Base-by-base conservation (phyloP, 2,797 vertebrate species). In the Otolemur crassicaudatus region DNA sequence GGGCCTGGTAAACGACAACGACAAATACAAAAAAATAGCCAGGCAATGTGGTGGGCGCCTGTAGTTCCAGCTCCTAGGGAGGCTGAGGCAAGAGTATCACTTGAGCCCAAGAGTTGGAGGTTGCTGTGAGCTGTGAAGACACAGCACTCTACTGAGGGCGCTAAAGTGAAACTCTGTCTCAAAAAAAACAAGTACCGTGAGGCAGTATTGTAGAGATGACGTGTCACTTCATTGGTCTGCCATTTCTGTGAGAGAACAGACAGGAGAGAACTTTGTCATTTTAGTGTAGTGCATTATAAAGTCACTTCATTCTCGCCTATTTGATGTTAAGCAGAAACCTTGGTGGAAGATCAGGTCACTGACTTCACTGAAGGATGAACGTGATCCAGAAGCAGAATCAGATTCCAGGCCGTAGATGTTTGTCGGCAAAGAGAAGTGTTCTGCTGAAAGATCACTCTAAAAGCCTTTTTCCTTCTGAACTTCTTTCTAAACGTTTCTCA, bases 281-380 rank as follows among this genome's bases (percentile, higher is more conserved):
- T 79, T 20, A 25, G 8, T 72, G 67, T 58, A 82, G 16, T 29
- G 27, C 31, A 1, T 60, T 46, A 8, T 12, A 9, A 56, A 83
- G 16, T 37, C 23, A 0, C 0, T 13, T 40, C 10, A 0, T 3
- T n/a, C n/a, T 82, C 4, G 12, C 20, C 40, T 46, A 5, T 43
- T 53, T 27, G 7, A 14, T 2, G 46, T 31, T 27, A 60, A 70
- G 13, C 12, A 29, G 43, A 13, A 29, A 23, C 12, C 37, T 7
- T 46, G 27, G 37, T 69, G 75, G 43, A 67, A 16, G 65, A 58
- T 3, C 6, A 31, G 14, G 14, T 56, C 49, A 1, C 75, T 4
- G 49, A 5, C n/a, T 22, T n/a, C 29, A 58, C 0, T 20, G 5
- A 69, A 7, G 29, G 53, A 8, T n/a, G 8, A 34, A 20, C 25